Evolutionary conservation across 2,888 invertebrate species (phyloP).

Genomic region (Ochlodes sylvanus): DNA sequence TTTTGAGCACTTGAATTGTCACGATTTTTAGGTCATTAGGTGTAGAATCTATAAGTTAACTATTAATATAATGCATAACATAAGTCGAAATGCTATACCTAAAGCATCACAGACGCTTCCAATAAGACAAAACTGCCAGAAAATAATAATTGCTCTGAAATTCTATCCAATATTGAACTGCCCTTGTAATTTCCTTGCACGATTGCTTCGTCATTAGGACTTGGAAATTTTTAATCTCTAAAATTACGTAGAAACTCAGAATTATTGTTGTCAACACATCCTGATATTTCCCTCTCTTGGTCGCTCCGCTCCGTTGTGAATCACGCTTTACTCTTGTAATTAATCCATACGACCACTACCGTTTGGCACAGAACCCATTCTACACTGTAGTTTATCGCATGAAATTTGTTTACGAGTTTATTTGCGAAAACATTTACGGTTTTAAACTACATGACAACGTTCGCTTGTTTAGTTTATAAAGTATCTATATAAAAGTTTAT

Average conservation of each 20-base stretch:
- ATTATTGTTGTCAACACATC: background rate
- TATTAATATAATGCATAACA: too few relatives aligned
- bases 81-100: too few relatives aligned
- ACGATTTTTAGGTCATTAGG: too few relatives aligned
- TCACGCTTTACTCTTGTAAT: conserved; percentile 20
- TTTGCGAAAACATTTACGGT: conserved; percentile 10
- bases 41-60: too few relatives aligned
- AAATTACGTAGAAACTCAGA: background rate
- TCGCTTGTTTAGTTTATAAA: background rate
- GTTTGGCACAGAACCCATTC: conserved; percentile 18
- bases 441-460: background rate
- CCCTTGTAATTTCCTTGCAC: too few relatives aligned
- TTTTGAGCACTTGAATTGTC: too few relatives aligned
- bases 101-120: too few relatives aligned
- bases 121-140: too few relatives aligned
- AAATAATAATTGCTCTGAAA: too few relatives aligned
- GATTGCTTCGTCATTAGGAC: too few relatives aligned
- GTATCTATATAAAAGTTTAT: background rate
- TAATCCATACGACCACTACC: conserved; percentile 10
- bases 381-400: conserved; percentile 19
- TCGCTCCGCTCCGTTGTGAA: conserved; percentile 19
- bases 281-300: conserved; percentile 3
- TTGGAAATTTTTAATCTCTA: too few relatives aligned
- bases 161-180: too few relatives aligned
- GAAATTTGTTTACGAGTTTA: conserved; percentile 11